A percentile compares a stretch with the other conserved stretches of the same genome.
These are phyloP conservation scores for Gymnorhina tibicen DNA, from an alignment of 2,113 vertebrate genomes.

Conservation along the genomic window DNA sequence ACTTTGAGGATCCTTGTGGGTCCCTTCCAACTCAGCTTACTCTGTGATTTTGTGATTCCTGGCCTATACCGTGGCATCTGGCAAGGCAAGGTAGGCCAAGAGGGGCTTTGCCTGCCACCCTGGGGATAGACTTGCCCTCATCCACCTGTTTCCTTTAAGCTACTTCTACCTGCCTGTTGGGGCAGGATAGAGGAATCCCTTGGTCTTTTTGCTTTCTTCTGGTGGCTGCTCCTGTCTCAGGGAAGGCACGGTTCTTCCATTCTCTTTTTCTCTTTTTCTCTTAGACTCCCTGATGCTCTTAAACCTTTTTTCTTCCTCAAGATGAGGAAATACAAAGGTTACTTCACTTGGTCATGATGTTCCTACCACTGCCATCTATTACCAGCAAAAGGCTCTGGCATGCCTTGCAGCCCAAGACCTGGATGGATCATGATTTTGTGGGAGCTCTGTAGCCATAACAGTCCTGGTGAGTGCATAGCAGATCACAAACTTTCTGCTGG, in stretches of 20 bases:
- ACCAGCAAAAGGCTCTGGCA: not conserved
- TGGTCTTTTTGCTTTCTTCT: not conserved
- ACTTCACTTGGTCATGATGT: too few species aligned
- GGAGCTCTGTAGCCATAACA: not conserved
- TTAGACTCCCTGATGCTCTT: not conserved
- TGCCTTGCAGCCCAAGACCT: rapidly evolving
- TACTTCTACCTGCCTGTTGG: not conserved
- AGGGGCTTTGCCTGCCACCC: not conserved
- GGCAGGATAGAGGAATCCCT: not conserved
- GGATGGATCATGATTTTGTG: not conserved
- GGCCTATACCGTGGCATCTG: not conserved
- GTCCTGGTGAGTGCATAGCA: not conserved
- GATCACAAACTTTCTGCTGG: not conserved
- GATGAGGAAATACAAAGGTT: not conserved
- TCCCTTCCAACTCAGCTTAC: not conserved
- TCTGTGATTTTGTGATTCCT: not conserved
- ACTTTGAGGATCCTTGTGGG: not conserved
- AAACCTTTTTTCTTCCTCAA: not conserved
- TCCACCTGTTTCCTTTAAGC: not conserved
- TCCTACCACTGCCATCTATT: not conserved
- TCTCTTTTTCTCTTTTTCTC: not conserved
- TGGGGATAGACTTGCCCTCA: not conserved
- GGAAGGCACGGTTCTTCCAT: rapidly evolving
- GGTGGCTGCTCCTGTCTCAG: not conserved
- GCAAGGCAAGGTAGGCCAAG: not conserved